Conservation (phyloP, 1,140 invertebrate species). For the Zaprionus ghesquierei region DNA sequence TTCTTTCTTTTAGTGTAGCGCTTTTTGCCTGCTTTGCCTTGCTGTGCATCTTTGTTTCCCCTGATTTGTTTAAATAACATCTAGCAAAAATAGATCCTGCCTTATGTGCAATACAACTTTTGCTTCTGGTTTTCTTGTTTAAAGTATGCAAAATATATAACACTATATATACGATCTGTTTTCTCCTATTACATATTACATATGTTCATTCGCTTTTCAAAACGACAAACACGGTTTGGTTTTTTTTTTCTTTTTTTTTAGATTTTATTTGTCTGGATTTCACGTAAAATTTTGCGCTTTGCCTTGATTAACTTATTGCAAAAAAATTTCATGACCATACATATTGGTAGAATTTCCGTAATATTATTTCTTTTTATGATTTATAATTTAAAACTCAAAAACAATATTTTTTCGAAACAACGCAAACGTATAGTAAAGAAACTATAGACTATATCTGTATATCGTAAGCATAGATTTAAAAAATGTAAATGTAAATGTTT, state of each 20-base stretch:
- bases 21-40: conserved; percentile 54
- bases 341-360: conserved; percentile 60
- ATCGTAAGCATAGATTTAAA: conserved; percentile 40
- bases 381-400: conserved; percentile 79
- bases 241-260: background rate
- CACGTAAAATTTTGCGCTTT: conserved; percentile 45
- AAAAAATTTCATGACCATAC: conserved; percentile 64
- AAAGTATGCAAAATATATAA: conserved; percentile 75
- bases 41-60: conserved; percentile 69
- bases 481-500: conserved; percentile 45
- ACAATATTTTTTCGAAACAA: conserved; percentile 76
- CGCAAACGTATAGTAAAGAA: conserved; percentile 61
- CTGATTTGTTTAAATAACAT: conserved; percentile 80
- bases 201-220: conserved; percentile 53
- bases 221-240: conserved; percentile 50
- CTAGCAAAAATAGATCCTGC: conserved; percentile 80
- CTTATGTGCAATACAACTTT: conserved; percentile 78
- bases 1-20: conserved; percentile 65
- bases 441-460: conserved; percentile 59
- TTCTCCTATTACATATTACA: conserved; percentile 51
- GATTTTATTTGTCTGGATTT: conserved; percentile 28
- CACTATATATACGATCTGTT: conserved; percentile 67
- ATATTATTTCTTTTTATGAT: conserved; percentile 43
- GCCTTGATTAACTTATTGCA: conserved; percentile 77
- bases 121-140: conserved; percentile 45